Percentiles rank a stretch among this genome's conserved stretches.
These are phyloP conservation scores for Watsonalla binaria DNA, from an alignment of 2,888 invertebrate genomes.

Conservation along the genomic window DNA sequence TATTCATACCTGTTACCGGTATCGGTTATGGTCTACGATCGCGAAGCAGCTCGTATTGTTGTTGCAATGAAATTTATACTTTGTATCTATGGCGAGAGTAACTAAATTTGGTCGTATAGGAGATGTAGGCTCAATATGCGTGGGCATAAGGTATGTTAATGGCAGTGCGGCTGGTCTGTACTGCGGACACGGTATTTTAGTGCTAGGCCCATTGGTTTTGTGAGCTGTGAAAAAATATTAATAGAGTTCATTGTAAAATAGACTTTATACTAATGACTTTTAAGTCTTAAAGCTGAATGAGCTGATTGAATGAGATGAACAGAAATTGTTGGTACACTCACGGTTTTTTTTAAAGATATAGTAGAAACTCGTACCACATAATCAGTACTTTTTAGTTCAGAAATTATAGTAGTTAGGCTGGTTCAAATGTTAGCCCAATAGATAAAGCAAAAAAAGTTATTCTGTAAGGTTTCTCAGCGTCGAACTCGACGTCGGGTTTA, in stretches of 20 bases:
- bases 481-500: too few species aligned
- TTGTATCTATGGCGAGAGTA: constrained; percentile 24
- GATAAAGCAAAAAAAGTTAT: too few species aligned
- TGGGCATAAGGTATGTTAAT: constrained; percentile 56
- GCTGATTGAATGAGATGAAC: too few species aligned
- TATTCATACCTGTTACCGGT: constrained; percentile 25
- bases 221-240: not conserved
- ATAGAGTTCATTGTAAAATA: not conserved
- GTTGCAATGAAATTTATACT: constrained; percentile 17
- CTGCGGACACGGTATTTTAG: not conserved
- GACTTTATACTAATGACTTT: too few species aligned
- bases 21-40: constrained; percentile 27
- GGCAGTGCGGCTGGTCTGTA: constrained; percentile 30
- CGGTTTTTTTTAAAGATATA: too few species aligned
- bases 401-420: too few species aligned
- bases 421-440: too few species aligned
- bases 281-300: too few species aligned
- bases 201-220: not conserved
- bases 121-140: constrained; percentile 24
- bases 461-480: too few species aligned
- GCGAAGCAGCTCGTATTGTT: constrained; percentile 21
- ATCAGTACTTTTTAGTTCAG: too few species aligned
- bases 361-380: too few species aligned
- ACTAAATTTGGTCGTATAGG: constrained; percentile 23
- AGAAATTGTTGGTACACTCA: too few species aligned